Conservation (phyloP, 2,797 vertebrate genomes). For the Pseudotriccus pelzelni region DNA sequence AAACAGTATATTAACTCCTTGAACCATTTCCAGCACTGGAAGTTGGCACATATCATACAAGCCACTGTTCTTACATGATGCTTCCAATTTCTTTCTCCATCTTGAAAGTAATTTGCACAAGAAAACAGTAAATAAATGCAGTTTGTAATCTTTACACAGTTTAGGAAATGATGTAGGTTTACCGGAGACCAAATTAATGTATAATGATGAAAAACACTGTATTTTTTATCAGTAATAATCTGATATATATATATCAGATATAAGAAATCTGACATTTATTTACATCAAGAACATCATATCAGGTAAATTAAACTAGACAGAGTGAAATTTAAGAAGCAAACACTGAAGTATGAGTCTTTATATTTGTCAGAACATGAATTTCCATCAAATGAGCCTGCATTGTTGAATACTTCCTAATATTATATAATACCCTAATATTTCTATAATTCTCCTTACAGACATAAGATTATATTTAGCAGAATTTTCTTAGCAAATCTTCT, state of each 20-base stretch:
- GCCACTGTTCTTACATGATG: not conserved
- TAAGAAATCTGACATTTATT: not conserved
- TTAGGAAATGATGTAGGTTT: not conserved
- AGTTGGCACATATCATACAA: not conserved
- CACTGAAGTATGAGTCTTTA: not conserved
- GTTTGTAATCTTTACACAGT: not conserved
- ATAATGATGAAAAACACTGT: not conserved
- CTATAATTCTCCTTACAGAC: not conserved
- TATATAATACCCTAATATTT: not conserved
- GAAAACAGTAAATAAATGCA: not conserved
- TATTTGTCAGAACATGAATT: not conserved
- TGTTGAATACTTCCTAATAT: not conserved
- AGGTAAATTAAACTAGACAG: not conserved
- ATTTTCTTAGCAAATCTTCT: not conserved
- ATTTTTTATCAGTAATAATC: not conserved
- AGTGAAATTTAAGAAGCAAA: not conserved
- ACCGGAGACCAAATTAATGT: not conserved
- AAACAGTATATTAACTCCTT: not conserved
- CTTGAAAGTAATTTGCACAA: not conserved
- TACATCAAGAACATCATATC: not conserved
- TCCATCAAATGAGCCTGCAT: not conserved
- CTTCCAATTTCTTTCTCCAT: not conserved
- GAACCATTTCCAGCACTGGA: not conserved
- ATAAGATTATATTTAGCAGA: not conserved
- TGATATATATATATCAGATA: too few relatives aligned